Evolutionary conservation across 2,888 invertebrate species (phyloP).

Genomic region (Chesias legatella): DNA sequence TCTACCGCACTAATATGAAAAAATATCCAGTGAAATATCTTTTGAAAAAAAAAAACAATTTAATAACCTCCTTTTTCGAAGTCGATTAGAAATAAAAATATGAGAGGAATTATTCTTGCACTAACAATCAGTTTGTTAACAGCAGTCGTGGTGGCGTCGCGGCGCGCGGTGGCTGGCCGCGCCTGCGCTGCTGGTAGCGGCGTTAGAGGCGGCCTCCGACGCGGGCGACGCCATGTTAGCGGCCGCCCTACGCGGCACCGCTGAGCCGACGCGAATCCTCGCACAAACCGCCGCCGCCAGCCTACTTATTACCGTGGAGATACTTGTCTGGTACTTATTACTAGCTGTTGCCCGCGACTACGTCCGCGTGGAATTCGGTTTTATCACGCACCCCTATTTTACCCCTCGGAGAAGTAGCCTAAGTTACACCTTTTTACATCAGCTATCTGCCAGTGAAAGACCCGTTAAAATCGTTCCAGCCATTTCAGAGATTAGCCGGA

Average conservation of each 20-base stretch:
- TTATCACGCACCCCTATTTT: too few relatives aligned
- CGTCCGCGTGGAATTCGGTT: too few relatives aligned
- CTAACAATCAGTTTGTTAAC: conserved; percentile 1
- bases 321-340: conserved; percentile 61
- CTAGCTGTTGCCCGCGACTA: too few relatives aligned
- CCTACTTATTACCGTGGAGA: conserved; percentile 62
- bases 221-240: conserved; percentile 64
- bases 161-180: conserved; percentile 70
- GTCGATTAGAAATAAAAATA: too few relatives aligned
- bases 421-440: too few relatives aligned
- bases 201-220: conserved; percentile 65
- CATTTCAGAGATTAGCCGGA: too few relatives aligned
- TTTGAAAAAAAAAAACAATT: not conserved
- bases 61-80: not conserved
- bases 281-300: conserved; percentile 53
- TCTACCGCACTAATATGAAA: too few relatives aligned
- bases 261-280: conserved; percentile 43
- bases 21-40: too few relatives aligned
- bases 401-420: too few relatives aligned
- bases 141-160: conserved; percentile 73
- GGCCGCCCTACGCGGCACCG: conserved; percentile 52
- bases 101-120: too few relatives aligned
- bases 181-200: conserved; percentile 64
- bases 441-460: too few relatives aligned
- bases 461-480: too few relatives aligned